Percentiles rank a stretch among this genome's conserved stretches.
Conservation (phyloP, 2,888 invertebrate species). For the Unio delphinus region DNA sequence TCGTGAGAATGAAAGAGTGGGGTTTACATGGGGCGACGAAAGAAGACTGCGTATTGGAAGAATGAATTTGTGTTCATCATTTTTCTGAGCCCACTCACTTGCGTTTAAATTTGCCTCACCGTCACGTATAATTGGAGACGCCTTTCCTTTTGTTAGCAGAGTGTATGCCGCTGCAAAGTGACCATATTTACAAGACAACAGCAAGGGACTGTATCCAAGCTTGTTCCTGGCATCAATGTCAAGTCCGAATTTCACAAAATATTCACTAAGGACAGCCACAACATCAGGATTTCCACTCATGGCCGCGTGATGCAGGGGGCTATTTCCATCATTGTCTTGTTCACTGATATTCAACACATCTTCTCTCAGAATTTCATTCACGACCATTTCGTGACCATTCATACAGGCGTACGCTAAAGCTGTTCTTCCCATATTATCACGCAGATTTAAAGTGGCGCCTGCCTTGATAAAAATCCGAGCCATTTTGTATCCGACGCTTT, state of each 20-base stretch:
- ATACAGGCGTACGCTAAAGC: constrained; percentile 66
- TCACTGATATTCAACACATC: constrained; percentile 62
- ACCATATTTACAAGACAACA: constrained; percentile 65
- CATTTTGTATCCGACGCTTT: constrained; percentile 61
- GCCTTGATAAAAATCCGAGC: constrained; percentile 58
- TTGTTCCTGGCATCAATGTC: constrained; percentile 62
- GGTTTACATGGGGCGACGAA: constrained; percentile 29
- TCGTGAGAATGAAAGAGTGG: constrained; percentile 47
- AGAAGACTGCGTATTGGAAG: constrained; percentile 22
- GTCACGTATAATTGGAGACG: constrained; percentile 62
- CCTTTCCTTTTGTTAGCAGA: constrained; percentile 55
- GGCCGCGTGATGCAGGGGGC: constrained; percentile 64
- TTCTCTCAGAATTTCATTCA: constrained; percentile 53
- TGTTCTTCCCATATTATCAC: constrained; percentile 64
- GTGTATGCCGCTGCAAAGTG: constrained; percentile 63
- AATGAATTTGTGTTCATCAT: constrained; percentile 25
- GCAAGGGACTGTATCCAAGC: constrained; percentile 64
- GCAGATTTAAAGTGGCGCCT: constrained; percentile 55
- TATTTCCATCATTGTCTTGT: constrained; percentile 68
- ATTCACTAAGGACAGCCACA: constrained; percentile 46
- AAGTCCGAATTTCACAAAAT: constrained; percentile 58
- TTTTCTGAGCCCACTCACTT: constrained; percentile 59
- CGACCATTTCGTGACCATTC: constrained; percentile 59
- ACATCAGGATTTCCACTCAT: constrained; percentile 61
- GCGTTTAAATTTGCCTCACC: constrained; percentile 63